Conservation (phyloP, 2,888 invertebrate species). For the Drosophila phalerata region DNA sequence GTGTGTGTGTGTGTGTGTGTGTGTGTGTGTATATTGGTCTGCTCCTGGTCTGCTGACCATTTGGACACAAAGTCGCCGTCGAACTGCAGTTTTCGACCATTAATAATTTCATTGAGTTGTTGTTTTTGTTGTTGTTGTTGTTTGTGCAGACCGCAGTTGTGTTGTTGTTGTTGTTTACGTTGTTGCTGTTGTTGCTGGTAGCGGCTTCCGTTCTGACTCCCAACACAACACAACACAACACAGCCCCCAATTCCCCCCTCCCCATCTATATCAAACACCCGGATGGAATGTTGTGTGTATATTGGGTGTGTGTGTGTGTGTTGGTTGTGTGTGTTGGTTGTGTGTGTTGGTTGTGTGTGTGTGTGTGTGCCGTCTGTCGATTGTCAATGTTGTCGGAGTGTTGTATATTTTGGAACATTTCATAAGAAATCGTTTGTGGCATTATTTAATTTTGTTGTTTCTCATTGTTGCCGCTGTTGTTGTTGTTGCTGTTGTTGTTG, state of each 20-base stretch:
- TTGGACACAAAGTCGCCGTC: slow-evolving; percentile 40
- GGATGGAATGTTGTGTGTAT: slow-evolving; percentile 19
- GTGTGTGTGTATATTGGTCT: slow-evolving; percentile 18
- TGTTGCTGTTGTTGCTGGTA: slow-evolving; percentile 39
- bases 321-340: slow-evolving; percentile 37
- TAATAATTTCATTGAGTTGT: slow-evolving; percentile 74
- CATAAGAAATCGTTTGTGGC: slow-evolving; percentile 63
- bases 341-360: slow-evolving; percentile 33
- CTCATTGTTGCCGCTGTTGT: slow-evolving; percentile 28
- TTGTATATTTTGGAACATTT: slow-evolving; percentile 62
- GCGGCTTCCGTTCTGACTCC: slow-evolving; percentile 64
- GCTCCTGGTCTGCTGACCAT: slow-evolving; percentile 39
- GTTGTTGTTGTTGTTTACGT: slow-evolving; percentile 27
- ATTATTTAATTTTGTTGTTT: slow-evolving; percentile 56
- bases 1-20: slow-evolving; percentile 6
- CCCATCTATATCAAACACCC: neutral
- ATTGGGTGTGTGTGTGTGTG: slow-evolving; percentile 35
- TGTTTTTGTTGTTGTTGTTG: slow-evolving; percentile 14
- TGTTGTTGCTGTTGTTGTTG: slow-evolving; percentile 23
- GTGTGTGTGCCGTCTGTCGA: slow-evolving; percentile 21
- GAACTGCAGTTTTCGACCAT: slow-evolving; percentile 70
- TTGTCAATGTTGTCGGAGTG: slow-evolving; percentile 30
- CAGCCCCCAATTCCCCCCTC: slow-evolving; percentile 5
- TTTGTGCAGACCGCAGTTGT: slow-evolving; percentile 9
- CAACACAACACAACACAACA: slow-evolving; percentile 14